Evolutionary conservation across 1,140 invertebrate genomes (phyloP).

Genomic region (Dendroctonus ponderosae): DNA sequence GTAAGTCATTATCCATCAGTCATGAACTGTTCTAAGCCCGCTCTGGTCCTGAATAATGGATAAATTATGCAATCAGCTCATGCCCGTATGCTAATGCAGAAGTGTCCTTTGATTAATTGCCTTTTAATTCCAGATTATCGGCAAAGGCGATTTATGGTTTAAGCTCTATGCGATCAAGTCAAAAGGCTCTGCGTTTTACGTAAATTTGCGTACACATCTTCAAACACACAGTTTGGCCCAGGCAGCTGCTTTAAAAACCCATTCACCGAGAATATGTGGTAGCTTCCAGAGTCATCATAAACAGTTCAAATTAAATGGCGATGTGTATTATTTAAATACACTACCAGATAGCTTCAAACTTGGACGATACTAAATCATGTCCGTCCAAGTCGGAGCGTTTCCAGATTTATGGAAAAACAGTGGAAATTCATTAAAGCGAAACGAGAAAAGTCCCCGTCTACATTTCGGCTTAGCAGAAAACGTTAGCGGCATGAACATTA

Average conservation of each 20-base stretch:
- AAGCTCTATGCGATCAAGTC: background rate
- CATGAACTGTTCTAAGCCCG: constrained; percentile 36
- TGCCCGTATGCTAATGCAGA: constrained; percentile 45
- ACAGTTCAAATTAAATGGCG: no score
- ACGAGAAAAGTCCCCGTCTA: constrained; percentile 15
- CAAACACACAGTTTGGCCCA: no score
- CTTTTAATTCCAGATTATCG: constrained; percentile 49
- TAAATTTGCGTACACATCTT: no score
- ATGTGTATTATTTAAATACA: no score
- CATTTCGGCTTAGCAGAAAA: constrained; percentile 28
- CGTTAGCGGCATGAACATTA: constrained; percentile 43
- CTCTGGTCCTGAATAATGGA: constrained; percentile 44
- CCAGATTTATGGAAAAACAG: background rate
- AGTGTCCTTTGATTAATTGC: constrained; percentile 47
- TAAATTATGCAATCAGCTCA: constrained; percentile 45
- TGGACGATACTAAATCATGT: background rate
- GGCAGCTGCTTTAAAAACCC: no score
- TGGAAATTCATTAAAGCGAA: constrained; percentile 17
- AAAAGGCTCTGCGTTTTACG: no score
- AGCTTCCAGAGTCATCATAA: no score
- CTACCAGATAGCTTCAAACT: background rate
- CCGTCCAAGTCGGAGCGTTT: no score
- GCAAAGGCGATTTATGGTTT: constrained; percentile 9
- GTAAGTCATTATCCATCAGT: constrained; percentile 46
- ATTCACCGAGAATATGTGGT: no score